These are phyloP conservation scores for Lutjanus campechanus DNA, from an alignment of 2,797 vertebrate genomes.

Conservation along the genomic window DNA sequence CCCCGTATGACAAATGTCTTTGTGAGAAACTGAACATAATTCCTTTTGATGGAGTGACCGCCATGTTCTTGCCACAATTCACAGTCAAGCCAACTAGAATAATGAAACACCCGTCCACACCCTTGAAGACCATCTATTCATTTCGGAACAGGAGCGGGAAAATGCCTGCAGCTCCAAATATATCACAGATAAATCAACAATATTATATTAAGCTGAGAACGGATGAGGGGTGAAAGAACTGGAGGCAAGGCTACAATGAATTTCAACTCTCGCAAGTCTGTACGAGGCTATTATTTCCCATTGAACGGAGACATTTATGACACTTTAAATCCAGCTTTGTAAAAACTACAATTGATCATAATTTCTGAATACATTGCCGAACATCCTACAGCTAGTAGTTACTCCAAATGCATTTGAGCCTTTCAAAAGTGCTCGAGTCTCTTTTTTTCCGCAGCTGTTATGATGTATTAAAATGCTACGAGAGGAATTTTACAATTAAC, in stretches of 20 bases:
- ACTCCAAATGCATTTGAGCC: constrained; percentile 63
- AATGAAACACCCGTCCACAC: constrained; percentile 91
- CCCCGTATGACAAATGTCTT: constrained; percentile 93
- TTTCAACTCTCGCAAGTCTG: constrained; percentile 87
- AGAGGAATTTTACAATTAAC: constrained; percentile 52
- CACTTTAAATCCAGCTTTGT: constrained; percentile 88
- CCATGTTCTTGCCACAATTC: constrained; percentile 87
- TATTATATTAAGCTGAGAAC: constrained; percentile 95
- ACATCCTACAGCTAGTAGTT: constrained; percentile 72
- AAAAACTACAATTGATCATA: constrained; percentile 87
- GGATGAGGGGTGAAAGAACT: constrained; percentile 92
- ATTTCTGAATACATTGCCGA: constrained; percentile 76
- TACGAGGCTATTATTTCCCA: constrained; percentile 91
- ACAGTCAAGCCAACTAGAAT: constrained; percentile 88
- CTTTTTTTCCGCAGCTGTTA: constrained; percentile 44
- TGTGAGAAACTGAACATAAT: constrained; percentile 92
- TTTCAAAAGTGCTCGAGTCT: constrained; percentile 39
- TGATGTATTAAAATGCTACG: constrained; percentile 55
- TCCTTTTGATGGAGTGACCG: constrained; percentile 92
- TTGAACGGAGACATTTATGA: constrained; percentile 85
- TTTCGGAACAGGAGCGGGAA: constrained; percentile 87
- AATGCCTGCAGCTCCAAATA: constrained; percentile 92
- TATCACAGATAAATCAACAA: constrained; percentile 99
- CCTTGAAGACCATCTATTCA: constrained; percentile 93
- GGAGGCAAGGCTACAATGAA: constrained; percentile 91